Base-by-base conservation (phyloP, 1,140 invertebrate species). In the Ericerus pela region DNA sequence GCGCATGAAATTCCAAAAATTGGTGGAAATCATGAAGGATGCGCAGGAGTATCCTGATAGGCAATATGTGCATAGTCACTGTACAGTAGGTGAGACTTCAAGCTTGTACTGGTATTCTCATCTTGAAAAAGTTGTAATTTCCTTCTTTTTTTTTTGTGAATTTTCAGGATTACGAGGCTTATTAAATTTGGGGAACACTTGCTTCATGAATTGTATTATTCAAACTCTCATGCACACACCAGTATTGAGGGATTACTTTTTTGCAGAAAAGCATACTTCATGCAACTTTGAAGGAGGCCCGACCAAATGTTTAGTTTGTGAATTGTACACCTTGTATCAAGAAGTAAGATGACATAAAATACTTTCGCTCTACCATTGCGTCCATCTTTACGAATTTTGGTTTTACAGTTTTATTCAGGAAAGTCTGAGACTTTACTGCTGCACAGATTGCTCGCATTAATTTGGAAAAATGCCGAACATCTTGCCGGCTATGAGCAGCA, bases 161-260 rank as follows among this genome's bases (percentile, higher is more conserved):
- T 26, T 37, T 66, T 51, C 56, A 73, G 81, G 91, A 30, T 70
- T 96, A 27, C 74, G 94, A 59, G 95, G 95, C 1, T 74, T 98
- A 22, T 83, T 96, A 60, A 99, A 99, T 73, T 73, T 98, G 61
- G 94, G 95, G n/a, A 91, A 92, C 60, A 97, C 96, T 1, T 99
- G 95, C 72, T 98, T 97, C 68, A 96, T 98, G 89, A 98, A 96
- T 69, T 94, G 90, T 66, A 95, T 97, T 65, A 82, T 97, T 8
- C 95, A 98, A 74, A 85, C 89, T 1, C 68, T 99, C 56, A 91
- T 91, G 43, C 94, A 98, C 66, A 97, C 92, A 5, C 93, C 94
- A 1, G 70, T 96, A 18, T 72, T 99, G 54, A 72, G 94, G 60
- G 93, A 98, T 68, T 98, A 94, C 71, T 97, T 98, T 67, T 77